Base-by-base conservation (phyloP, 2,797 vertebrate genomes). In the Brotula barbata region DNA sequence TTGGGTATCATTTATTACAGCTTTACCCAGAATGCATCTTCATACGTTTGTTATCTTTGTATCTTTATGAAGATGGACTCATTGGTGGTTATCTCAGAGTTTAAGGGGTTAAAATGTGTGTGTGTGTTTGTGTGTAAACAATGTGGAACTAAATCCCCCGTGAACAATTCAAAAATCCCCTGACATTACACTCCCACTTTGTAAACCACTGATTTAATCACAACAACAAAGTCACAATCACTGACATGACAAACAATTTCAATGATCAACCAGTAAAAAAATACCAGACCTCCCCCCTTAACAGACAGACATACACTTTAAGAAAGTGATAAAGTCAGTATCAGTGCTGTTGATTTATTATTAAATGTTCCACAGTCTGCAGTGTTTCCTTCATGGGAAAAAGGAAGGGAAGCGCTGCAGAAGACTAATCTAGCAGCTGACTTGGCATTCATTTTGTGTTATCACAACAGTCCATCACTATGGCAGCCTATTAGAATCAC, bases 401-500 rank as follows among this genome's bases (percentile, higher is more conserved):
- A 69, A 64, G 13, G 71, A 31, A 25, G 68, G 55, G 39, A 28
- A 36, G 2, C 13, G 22, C 55, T 22, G 34, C 3, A 49, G 40
- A 53, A 54, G 68, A 69, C 49, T 3, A 31, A 7, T 23, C n/a
- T 0, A 52, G 44, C 36, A 57, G 69, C 77, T 80, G 70, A 77
- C 31, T 52, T 16, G 9, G 64, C 63, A 63, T 71, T 68, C 7
- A 25, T 28, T 71, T 20, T 9, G 23, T 20, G 49, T 69, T 47
- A 39, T 65, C 49, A 41, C 39, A 66, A 54, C 15, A 19, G 51
- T 77, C 74, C 44, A 65, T 78, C 71, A 65, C 64, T 28, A 46
- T 47, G 40, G 53, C 51, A 77, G 34, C 50, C 67, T 52, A 68
- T 81, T 78, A 80, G 59, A 78, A 82, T 85, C 51, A 71, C 77